Evolutionary conservation across 1,140 invertebrate genomes (phyloP).

Genomic region (Pinna nobilis): DNA sequence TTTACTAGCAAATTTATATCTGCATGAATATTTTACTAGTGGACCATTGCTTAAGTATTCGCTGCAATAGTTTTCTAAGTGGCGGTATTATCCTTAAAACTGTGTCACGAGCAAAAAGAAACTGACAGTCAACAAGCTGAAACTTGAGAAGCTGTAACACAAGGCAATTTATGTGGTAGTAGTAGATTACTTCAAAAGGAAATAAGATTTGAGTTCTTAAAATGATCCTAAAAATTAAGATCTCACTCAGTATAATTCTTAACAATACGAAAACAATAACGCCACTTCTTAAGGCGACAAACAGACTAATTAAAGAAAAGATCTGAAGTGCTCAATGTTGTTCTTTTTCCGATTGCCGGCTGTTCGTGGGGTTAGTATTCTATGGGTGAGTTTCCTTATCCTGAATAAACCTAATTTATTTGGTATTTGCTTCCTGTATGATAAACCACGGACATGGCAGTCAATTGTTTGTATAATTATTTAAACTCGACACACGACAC

Average conservation of each 20-base stretch:
- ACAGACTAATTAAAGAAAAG: slow-evolving; percentile 38
- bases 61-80: too few species aligned
- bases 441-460: slow-evolving; percentile 26
- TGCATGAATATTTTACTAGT: too few species aligned
- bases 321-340: slow-evolving; percentile 26
- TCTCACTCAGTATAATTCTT: slow-evolving; percentile 21
- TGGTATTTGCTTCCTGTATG: slow-evolving; percentile 41
- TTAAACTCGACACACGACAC: slow-evolving; percentile 40
- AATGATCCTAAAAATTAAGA: slow-evolving; percentile 8
- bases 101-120: background rate
- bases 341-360: slow-evolving; percentile 41
- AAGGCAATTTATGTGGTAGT: slow-evolving; percentile 6
- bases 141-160: slow-evolving; percentile 6
- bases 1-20: too few species aligned
- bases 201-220: background rate
- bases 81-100: background rate
- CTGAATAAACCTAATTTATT: slow-evolving; percentile 37
- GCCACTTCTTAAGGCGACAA: slow-evolving; percentile 35
- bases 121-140: background rate
- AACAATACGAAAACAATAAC: slow-evolving; percentile 33
- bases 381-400: slow-evolving; percentile 26
- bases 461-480: slow-evolving; percentile 34
- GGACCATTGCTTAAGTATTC: too few species aligned
- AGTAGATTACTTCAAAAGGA: slow-evolving; percentile 8
- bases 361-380: slow-evolving; percentile 31